These are phyloP conservation scores for Pecten maximus DNA, from an alignment of 2,888 invertebrate species.

Conservation along the genomic window DNA sequence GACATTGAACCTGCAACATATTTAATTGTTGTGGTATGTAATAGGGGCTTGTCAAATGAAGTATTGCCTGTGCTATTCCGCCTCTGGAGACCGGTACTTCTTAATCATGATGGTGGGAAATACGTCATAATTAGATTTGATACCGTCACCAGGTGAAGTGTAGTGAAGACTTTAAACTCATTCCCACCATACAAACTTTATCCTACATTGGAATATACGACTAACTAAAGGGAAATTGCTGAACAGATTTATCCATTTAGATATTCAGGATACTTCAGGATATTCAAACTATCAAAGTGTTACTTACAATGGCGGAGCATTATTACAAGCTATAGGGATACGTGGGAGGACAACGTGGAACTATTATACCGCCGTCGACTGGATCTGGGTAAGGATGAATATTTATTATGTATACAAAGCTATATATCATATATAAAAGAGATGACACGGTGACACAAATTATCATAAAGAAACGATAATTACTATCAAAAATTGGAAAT, in stretches of 20 bases:
- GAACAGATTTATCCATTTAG: too few species aligned
- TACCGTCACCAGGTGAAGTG: neutral
- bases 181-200: too few species aligned
- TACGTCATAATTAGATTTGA: neutral
- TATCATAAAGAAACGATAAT: neutral
- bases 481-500: neutral
- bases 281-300: neutral
- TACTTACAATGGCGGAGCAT: neutral
- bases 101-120: neutral
- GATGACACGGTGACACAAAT: neutral
- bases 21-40: slow-evolving; percentile 24
- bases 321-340: neutral
- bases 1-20: neutral
- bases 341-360: neutral
- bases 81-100: neutral
- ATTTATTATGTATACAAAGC: neutral
- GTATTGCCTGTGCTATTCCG: neutral
- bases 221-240: too few species aligned
- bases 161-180: neutral
- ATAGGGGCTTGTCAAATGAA: neutral
- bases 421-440: neutral
- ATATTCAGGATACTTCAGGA: too few species aligned
- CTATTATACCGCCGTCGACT: neutral
- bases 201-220: too few species aligned
- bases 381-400: neutral